Base-by-base conservation (phyloP, 2,113 vertebrate species). In the Cairina moschata region DNA sequence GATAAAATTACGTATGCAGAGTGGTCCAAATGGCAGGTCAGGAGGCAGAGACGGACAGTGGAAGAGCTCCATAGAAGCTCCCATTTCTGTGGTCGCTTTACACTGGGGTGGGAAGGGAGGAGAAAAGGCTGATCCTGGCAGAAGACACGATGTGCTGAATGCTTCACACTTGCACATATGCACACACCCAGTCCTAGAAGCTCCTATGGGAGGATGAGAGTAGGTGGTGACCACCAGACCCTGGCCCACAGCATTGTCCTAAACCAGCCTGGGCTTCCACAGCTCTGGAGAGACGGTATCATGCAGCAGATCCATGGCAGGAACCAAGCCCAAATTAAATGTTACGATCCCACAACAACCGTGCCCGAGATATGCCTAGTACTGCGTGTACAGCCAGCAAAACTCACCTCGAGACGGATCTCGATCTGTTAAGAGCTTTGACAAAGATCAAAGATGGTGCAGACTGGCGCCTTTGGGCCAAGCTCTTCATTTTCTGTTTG, bases 381-480 rank as follows among this genome's bases (percentile, higher is more conserved):
- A 31, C 15, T 20, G 52, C 5, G 0, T n/a, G 4, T 20, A 66
- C 31, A 83, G 34, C 8, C n/a, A 90, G 34, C 11, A 83, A 36
- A 90, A 86, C 44, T 65, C 98, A 99, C 99, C 98, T 99, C 94
- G 98, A 98, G 17, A 97, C 98, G 1, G 98, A 98, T 92, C 98
- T 98, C 9, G 98, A 98, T 80, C 98, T 99, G 93, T 98, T 98
- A 71, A 99, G 98, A 20, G 99, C 98, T 98, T 99, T 99, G 96
- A 99, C 99, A 96, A 99, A 98, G 95, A 99, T 98, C 88, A 99
- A 97, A 31, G 99, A 99, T 1, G 99, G 99, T 75, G 99, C 99
- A 3, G 99, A 99, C 97, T 99, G 99, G 42, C 99, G 98, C 92
- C 99, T 99, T 93, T 99, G 99, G 63, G 98, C 98, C 96, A 99